A percentile compares a stretch with the other conserved stretches of the same genome.
Conservation (phyloP, 1,140 invertebrate species). For the Helicoverpa armigera region DNA sequence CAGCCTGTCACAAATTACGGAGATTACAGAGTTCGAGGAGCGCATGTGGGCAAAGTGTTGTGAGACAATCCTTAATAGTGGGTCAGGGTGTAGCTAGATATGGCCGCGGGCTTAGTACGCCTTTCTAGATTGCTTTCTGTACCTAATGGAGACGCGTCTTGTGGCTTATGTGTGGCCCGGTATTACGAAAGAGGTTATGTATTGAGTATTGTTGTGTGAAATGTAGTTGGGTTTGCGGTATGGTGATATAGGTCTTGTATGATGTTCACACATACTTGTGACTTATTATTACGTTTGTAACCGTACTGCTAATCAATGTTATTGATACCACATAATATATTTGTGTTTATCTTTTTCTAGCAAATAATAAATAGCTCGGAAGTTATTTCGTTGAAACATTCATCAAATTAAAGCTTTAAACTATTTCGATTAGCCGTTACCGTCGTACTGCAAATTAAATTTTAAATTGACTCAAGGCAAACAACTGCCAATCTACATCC, state of each 20-base stretch:
- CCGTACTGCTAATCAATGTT: too few species aligned
- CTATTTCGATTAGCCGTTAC: neutral
- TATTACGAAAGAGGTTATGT: slow-evolving; percentile 20
- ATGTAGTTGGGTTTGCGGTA: neutral
- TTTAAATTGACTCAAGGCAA: slow-evolving; percentile 27
- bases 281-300: too few species aligned
- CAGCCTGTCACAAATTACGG: slow-evolving; percentile 69
- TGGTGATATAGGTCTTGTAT: neutral
- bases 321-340: too few species aligned
- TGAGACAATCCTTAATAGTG: slow-evolving; percentile 77
- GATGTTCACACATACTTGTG: neutral
- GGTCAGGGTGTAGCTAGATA: slow-evolving; percentile 65
- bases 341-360: too few species aligned
- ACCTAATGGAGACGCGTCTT: slow-evolving; percentile 41
- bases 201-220: slow-evolving; percentile 35
- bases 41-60: slow-evolving; percentile 71
- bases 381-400: too few species aligned
- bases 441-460: neutral
- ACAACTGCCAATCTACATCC: slow-evolving; percentile 1
- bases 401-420: too few species aligned
- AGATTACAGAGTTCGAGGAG: slow-evolving; percentile 66
- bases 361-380: too few species aligned
- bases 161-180: slow-evolving; percentile 25
- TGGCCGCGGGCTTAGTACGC: slow-evolving; percentile 60
- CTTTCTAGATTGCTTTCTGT: slow-evolving; percentile 53